Base-by-base conservation (phyloP, 2,113 vertebrate genomes). In the Lagopus muta region DNA sequence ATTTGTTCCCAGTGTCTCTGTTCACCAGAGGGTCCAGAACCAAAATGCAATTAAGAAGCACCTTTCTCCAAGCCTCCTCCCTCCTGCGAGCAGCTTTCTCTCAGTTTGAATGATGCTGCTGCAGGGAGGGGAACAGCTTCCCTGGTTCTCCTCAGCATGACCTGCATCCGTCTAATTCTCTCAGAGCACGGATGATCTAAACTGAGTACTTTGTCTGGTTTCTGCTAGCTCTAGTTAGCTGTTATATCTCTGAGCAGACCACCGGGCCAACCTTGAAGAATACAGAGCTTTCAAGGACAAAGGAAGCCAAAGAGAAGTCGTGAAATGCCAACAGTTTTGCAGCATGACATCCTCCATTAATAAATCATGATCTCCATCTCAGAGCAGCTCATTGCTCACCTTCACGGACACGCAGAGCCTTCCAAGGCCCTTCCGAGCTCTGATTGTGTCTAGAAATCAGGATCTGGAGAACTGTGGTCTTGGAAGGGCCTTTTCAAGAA, bases 11-110 rank as follows among this genome's bases (percentile, higher is more conserved):
- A 87, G 85, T 93, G 62, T 90, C 91, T 87, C 47, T 81, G 94
- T 73, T 97, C 82, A 95, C 84, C 89, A 92, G 92, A 96, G 90
- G 92, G 95, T 75, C 94, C 75, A 6, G 83, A 87, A 95, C 85
- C 92, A 89, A 97, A 96, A 76, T 58, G 90, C 94, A 97, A 97
- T 97, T 96, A 96, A 94, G 94, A 95, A 88, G 86, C 83, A 83
- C 90, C 90, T 97, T 96, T 88, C 92, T 94, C 65, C 24, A 76
- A 96, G 74, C 55, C 40, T 22, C 42, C 21, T 79, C 58, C 5
- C 86, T 78, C 34, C 64, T 71, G 60, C 16, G 71, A 97, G 55
- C 85, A 28, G 24, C 80, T 88, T 92, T 40, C 43, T 54, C 82
- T 88, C 43, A 0, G 1, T 50, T 45, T 62, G 69, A 92, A 54